phyloP scores from a whole-genome alignment of 2,888 invertebrate genomes.

The Torymus aiolomorphi region DNA sequence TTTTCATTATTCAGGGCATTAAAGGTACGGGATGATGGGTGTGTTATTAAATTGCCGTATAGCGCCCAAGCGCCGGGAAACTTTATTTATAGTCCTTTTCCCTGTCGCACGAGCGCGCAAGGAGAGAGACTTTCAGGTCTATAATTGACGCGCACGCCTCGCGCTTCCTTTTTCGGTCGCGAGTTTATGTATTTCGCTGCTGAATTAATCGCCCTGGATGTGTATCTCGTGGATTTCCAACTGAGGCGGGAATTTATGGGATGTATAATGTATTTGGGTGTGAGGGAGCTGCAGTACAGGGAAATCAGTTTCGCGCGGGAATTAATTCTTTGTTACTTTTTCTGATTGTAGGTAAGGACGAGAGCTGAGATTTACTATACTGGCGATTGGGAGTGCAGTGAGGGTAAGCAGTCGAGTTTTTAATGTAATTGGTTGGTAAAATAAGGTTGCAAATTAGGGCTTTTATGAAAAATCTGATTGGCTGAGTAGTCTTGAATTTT shows the following conservation, averaged over 20 bases:
- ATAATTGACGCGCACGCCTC: conserved; percentile 11
- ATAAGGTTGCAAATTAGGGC: too few species aligned
- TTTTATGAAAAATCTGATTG: too few species aligned
- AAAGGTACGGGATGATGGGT: conserved; percentile 49
- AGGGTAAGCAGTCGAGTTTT: too few species aligned
- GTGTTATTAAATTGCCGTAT: conserved; percentile 51
- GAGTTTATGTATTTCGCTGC: conserved; percentile 16
- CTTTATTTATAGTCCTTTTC: conserved; percentile 46
- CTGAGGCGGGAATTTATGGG: neutral
- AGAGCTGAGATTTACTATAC: neutral
- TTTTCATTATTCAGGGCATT: conserved; percentile 55
- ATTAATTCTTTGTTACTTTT: conserved; percentile 11
- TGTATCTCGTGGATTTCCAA: conserved; percentile 27
- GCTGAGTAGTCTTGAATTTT: too few species aligned
- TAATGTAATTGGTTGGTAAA: too few species aligned
- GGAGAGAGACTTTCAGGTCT: neutral
- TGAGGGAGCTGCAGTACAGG: neutral
- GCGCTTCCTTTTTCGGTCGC: neutral
- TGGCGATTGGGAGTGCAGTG: neutral
- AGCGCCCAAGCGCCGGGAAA: neutral
- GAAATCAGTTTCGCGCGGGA: conserved; percentile 6
- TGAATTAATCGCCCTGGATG: conserved; percentile 32
- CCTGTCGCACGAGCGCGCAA: neutral
- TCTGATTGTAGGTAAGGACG: conserved; percentile 46
- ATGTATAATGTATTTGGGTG: conserved; percentile 13